These are phyloP conservation scores for Hiodon alosoides DNA, from an alignment of 2,113 vertebrate species.

Conservation along the genomic window DNA sequence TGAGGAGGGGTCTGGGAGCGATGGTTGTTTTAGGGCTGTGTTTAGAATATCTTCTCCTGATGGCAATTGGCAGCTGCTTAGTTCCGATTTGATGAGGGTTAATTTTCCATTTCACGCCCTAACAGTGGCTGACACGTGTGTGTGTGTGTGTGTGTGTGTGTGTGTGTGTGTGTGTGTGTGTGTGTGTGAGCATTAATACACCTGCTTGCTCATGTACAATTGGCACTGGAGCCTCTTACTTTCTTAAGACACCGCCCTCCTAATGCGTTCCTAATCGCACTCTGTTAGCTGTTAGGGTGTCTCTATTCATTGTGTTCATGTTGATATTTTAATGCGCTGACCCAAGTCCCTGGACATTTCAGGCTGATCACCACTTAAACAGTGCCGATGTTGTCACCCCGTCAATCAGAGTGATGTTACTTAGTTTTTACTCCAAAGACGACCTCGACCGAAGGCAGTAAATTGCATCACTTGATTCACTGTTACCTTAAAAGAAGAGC, in stretches of 20 bases:
- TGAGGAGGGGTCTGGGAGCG: not conserved
- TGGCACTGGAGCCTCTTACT: no score
- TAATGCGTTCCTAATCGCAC: no score
- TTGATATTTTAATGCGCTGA: no score
- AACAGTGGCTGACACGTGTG: not conserved
- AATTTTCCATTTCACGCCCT: not conserved
- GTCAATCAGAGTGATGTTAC: not conserved
- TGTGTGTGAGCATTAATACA: not conserved
- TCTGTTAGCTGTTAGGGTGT: no score
- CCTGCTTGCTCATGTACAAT: not conserved
- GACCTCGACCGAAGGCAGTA: not conserved
- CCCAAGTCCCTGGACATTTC: no score
- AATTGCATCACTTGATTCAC: not conserved
- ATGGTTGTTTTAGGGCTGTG: constrained; percentile 1
- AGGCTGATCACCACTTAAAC: no score
- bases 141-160: not conserved
- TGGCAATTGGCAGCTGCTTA: not conserved
- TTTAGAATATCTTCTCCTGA: not conserved
- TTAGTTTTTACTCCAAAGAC: no score
- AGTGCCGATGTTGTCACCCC: no score
- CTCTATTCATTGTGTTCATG: no score
- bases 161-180: constrained; percentile 5
- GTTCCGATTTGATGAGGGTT: not conserved
- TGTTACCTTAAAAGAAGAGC: not conserved
- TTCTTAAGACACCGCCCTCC: no score